These are phyloP conservation scores for Macrobrachium rosenbergii DNA, from an alignment of 1,140 invertebrate species.

Conservation along the genomic window DNA sequence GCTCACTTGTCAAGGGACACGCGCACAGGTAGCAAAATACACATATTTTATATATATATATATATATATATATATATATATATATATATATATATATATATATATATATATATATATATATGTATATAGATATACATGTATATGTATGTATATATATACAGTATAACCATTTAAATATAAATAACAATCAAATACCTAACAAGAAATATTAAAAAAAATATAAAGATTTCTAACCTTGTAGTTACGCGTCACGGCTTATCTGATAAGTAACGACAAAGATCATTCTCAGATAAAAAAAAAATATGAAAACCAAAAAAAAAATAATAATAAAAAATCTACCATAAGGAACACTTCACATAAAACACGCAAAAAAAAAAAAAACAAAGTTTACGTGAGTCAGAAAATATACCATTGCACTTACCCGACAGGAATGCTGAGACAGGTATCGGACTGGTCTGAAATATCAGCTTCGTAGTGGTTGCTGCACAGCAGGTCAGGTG, in stretches of 20 bases:
- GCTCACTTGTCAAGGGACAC: too few relatives aligned
- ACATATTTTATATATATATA: not conserved
- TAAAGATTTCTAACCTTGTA: too few relatives aligned
- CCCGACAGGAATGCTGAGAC: slow-evolving; percentile 46
- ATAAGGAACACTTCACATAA: too few relatives aligned
- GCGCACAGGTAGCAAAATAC: too few relatives aligned
- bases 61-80: not conserved
- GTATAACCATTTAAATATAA: too few relatives aligned
- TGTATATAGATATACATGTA: not conserved
- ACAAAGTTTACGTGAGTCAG: not conserved
- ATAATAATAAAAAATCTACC: not conserved
- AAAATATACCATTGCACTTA: slow-evolving; percentile 15
- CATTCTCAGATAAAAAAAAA: too few relatives aligned
- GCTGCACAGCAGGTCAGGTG: slow-evolving; percentile 42
- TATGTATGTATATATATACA: not conserved
- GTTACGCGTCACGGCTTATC: too few relatives aligned
- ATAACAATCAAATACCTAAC: too few relatives aligned
- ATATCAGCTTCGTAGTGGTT: slow-evolving; percentile 54
- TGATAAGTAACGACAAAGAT: too few relatives aligned
- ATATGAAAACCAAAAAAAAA: too few relatives aligned
- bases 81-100: not conserved
- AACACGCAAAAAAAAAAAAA: not conserved
- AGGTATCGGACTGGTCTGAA: slow-evolving; percentile 53
- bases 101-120: not conserved
- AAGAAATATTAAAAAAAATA: too few relatives aligned